Evolutionary conservation across 2,888 invertebrate species (phyloP).

Genomic region (Macrophya annulata): DNA sequence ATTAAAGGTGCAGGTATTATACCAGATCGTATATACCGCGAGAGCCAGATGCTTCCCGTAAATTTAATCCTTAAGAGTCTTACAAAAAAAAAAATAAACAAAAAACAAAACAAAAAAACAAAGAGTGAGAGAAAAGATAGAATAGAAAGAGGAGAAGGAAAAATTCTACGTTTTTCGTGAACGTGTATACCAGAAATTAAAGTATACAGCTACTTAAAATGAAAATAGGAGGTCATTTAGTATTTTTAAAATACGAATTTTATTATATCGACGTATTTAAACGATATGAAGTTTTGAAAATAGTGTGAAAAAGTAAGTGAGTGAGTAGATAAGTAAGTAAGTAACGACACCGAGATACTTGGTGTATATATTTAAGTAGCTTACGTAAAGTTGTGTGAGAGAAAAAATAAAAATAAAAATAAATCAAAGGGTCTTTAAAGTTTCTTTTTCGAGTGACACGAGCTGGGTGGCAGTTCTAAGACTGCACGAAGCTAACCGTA

Average conservation of each 20-base stretch:
- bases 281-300: not conserved
- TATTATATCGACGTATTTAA: not conserved
- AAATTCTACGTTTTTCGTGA: not conserved
- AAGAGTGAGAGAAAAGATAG: too few relatives aligned
- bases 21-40: slow-evolving; percentile 28
- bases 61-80: slow-evolving; percentile 24
- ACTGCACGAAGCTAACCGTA: not conserved
- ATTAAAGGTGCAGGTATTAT: slow-evolving; percentile 22
- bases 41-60: slow-evolving; percentile 17
- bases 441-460: not conserved
- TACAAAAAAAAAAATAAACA: not conserved
- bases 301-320: not conserved
- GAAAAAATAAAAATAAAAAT: not conserved
- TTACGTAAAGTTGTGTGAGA: not conserved
- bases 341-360: not conserved
- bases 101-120: not conserved
- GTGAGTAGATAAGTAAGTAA: not conserved
- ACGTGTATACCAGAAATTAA: not conserved
- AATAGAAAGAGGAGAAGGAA: not conserved
- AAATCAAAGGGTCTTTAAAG: slow-evolving; percentile 17
- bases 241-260: not conserved
- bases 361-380: not conserved
- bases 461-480: not conserved
- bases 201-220: not conserved
- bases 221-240: not conserved